Percentiles rank a stretch among this genome's conserved stretches.
Conservation (phyloP, 2,888 invertebrate species). For the Glaucopsyche alexis region DNA sequence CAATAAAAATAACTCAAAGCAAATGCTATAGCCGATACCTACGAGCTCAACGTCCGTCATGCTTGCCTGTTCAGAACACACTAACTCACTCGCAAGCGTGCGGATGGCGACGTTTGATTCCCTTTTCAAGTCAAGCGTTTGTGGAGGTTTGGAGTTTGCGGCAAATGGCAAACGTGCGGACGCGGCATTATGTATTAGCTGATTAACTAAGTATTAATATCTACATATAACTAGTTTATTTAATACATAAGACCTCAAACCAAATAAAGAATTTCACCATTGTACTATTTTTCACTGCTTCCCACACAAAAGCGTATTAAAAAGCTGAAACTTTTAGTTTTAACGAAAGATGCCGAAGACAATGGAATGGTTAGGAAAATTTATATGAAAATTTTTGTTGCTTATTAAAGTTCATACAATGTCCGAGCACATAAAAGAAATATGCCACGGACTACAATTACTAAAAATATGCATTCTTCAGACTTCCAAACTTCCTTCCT, state of each 20-base stretch:
- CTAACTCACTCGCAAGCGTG: too few species aligned
- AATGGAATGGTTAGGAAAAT: slow-evolving; percentile 18
- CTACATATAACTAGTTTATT: neutral
- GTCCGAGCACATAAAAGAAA: slow-evolving; percentile 11
- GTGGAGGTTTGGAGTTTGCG: too few species aligned
- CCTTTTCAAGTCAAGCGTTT: too few species aligned
- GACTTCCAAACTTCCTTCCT: neutral
- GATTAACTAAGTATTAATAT: neutral
- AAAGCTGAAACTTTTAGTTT: slow-evolving; percentile 8
- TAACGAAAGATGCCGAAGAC: neutral
- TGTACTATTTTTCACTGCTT: neutral
- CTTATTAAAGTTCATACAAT: neutral
- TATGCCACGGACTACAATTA: slow-evolving; percentile 2
- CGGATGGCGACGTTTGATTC: too few species aligned
- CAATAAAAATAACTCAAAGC: too few species aligned
- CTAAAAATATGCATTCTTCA: slow-evolving; percentile 1
- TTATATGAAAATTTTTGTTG: slow-evolving; percentile 7
- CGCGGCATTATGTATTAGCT: neutral
- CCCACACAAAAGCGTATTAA: neutral
- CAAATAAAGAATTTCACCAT: neutral
- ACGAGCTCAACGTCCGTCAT: too few species aligned
- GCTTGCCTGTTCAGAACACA: too few species aligned
- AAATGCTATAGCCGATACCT: too few species aligned
- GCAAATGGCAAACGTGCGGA: too few species aligned
- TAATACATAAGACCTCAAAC: neutral